Conservation (phyloP, 2,797 vertebrate species). For the Esox lucius region DNA sequence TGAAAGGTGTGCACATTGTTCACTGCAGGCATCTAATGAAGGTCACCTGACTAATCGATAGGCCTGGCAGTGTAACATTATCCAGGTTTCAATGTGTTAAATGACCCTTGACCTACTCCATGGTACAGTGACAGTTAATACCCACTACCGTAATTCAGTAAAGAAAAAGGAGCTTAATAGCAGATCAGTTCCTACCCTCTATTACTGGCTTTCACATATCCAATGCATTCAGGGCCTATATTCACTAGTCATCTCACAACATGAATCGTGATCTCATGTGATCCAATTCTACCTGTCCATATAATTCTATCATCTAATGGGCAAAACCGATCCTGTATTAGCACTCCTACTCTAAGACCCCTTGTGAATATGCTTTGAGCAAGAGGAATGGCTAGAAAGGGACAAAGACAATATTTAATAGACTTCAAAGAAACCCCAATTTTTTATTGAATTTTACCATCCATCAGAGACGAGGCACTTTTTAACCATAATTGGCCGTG, state of each 20-base stretch:
- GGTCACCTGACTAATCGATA: constrained; percentile 3
- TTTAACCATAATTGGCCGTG: background rate
- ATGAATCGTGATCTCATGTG: background rate
- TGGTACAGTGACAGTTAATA: background rate
- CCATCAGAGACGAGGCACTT: background rate
- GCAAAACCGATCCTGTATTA: background rate
- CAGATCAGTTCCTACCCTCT: background rate
- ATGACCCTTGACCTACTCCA: background rate
- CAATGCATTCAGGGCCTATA: background rate
- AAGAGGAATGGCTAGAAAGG: background rate
- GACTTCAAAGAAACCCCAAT: background rate
- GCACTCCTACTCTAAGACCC: background rate
- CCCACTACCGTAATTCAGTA: background rate
- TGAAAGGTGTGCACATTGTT: constrained; percentile 1
- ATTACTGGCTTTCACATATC: background rate
- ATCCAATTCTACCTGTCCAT: background rate
- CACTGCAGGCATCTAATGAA: constrained; percentile 4
- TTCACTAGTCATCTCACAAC: background rate
- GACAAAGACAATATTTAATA: background rate
- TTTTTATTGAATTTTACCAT: background rate
- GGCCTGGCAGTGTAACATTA: background rate
- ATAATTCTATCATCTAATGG: background rate
- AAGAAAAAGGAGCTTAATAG: background rate
- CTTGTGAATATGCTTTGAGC: background rate
- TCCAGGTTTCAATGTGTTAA: constrained; percentile 1